These are phyloP conservation scores for Carcina quercana DNA, from an alignment of 2,888 invertebrate species.

Conservation along the genomic window DNA sequence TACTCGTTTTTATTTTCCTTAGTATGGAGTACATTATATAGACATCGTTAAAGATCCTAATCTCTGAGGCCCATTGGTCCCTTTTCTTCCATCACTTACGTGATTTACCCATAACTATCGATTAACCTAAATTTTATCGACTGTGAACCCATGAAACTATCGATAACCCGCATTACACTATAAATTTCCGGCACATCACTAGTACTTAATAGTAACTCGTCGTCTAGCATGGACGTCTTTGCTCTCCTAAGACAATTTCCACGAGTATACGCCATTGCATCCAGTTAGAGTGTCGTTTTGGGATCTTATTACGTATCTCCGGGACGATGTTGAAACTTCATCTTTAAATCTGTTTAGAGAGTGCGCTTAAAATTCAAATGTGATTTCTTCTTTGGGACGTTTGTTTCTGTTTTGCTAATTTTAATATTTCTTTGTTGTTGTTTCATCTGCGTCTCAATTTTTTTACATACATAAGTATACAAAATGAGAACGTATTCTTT, in stretches of 20 bases:
- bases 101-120: background rate
- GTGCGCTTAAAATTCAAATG: too few relatives aligned
- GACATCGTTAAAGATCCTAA: too few relatives aligned
- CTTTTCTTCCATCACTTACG: background rate
- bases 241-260: slow-evolving; percentile 64
- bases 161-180: background rate
- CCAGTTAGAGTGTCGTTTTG: slow-evolving; percentile 35
- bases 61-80: background rate
- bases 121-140: background rate
- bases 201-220: slow-evolving; percentile 59
- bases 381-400: background rate
- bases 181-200: slow-evolving; percentile 34
- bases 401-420: background rate
- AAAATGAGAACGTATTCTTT: background rate
- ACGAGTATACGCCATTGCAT: slow-evolving; percentile 53
- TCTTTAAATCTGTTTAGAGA: too few relatives aligned
- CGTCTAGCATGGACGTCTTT: slow-evolving; percentile 50
- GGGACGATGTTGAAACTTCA: slow-evolving; percentile 1
- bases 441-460: background rate
- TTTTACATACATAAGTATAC: background rate
- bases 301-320: slow-evolving; percentile 25
- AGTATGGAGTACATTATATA: background rate
- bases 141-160: background rate
- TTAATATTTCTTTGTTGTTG: background rate
- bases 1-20: background rate